Base-by-base conservation (phyloP, 35 echinoderm and acorn worm species). In the Hemicentrotus pulcherrimus region DNA sequence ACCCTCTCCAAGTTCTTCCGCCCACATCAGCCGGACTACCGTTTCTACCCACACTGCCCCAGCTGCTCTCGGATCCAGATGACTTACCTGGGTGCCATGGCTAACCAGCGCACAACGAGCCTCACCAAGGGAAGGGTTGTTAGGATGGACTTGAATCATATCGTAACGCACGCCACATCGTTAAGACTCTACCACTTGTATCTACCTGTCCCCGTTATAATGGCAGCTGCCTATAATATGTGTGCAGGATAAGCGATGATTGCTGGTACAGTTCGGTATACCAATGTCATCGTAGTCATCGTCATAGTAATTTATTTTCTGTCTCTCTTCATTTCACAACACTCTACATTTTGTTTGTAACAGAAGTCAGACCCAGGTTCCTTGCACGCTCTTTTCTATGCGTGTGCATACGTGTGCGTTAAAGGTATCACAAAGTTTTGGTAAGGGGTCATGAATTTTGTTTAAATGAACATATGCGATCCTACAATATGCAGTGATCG, bases 41-140 rank as follows among this genome's bases (percentile, higher is more conserved):
- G 47, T 6, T 98, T 98, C 86, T 98, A 98, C 95, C 97, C 97
- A 91, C 97, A 98, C 86, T 98, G 97, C 95, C 96, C 16, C 28
- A 90, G 61, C 12, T 98, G 97, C 33, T 97, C 97, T 2, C 90
- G 92, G 5, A 91, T 86, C 28, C 97, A 98, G 90, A 52, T 86
- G 32, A 65, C 70, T 4, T 96, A 96, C 92, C 60, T 97, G 31
- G 96, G 96, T 86, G 91, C 91, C 28, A 92, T 47, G 91, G 91
- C 91, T n/a, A 31, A 45, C 35, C 94, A 95, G 86, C 94, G 46
- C 7, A 86, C 19, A 18, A 46, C 70, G 22, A 16, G 33, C 41
- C 91, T 92, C 18, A 47, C 91, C 46, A 32, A 32, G 28, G 48
- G 48, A 22, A 48, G 46, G 28, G 16, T 31, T 16, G 94, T 94